Evolutionary conservation across 2,797 vertebrate species (phyloP).

Genomic region (Xenops minutus): DNA sequence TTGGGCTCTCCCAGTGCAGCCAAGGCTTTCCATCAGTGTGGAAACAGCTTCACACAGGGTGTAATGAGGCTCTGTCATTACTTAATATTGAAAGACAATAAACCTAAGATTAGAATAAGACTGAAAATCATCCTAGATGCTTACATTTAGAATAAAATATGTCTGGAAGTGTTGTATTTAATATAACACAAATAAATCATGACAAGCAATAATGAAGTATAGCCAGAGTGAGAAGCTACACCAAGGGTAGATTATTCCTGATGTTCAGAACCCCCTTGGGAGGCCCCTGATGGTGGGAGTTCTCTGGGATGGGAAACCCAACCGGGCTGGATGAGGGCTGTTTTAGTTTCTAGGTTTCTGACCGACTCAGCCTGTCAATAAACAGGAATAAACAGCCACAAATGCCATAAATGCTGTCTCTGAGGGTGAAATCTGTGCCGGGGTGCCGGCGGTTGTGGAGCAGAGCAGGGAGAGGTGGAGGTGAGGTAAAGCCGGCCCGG

Average conservation of each 20-base stretch:
- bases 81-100: background rate
- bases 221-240: background rate
- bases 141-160: background rate
- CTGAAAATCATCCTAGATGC: background rate
- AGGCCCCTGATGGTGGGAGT: background rate
- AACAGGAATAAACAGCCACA: accelerated
- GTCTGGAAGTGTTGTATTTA: background rate
- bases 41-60: background rate
- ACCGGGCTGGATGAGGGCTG: accelerated
- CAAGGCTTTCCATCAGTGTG: background rate
- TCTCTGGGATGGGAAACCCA: background rate
- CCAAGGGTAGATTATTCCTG: background rate
- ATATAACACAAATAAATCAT: background rate
- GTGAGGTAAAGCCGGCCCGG: background rate
- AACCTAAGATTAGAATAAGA: background rate
- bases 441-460: accelerated
- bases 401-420: accelerated
- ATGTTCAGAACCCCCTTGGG: background rate
- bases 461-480: background rate
- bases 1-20: accelerated
- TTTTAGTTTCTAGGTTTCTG: background rate
- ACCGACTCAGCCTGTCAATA: accelerated
- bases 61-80: background rate
- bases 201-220: accelerated
- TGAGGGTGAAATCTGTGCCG: accelerated